Evolutionary conservation across 2,797 vertebrate genomes (phyloP).

Genomic region (Phataginus tricuspis): DNA sequence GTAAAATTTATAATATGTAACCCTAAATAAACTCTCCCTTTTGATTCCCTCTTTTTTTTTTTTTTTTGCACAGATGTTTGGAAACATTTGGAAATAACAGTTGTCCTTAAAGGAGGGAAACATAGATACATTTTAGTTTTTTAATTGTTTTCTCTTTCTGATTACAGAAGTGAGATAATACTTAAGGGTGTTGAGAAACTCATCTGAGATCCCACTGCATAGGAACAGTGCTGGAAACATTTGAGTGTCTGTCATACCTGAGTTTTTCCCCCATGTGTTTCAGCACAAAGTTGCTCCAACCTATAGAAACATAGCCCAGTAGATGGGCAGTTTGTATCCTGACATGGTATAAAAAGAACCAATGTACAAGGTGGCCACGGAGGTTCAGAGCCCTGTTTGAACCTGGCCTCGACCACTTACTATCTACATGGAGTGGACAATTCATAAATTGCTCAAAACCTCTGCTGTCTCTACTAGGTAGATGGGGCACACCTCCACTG

Average conservation of each 20-base stretch:
- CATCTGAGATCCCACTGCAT: neutral
- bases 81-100: neutral
- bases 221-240: neutral
- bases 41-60: neutral
- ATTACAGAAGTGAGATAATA: neutral
- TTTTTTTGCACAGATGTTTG: neutral
- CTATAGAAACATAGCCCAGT: neutral
- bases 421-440: neutral
- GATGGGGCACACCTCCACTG: neutral
- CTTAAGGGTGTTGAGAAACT: neutral
- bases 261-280: neutral
- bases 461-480: neutral
- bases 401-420: neutral
- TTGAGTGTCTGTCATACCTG: neutral
- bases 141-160: neutral
- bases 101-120: neutral
- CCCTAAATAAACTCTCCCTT: neutral
- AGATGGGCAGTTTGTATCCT: neutral
- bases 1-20: neutral
- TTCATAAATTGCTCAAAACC: neutral
- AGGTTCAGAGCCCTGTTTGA: neutral
- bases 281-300: neutral
- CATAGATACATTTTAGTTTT: neutral
- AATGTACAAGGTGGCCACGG: neutral
- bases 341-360: neutral